These are phyloP conservation scores for Danio tinwini DNA, from an alignment of 2,797 vertebrate species.

Conservation along the genomic window DNA sequence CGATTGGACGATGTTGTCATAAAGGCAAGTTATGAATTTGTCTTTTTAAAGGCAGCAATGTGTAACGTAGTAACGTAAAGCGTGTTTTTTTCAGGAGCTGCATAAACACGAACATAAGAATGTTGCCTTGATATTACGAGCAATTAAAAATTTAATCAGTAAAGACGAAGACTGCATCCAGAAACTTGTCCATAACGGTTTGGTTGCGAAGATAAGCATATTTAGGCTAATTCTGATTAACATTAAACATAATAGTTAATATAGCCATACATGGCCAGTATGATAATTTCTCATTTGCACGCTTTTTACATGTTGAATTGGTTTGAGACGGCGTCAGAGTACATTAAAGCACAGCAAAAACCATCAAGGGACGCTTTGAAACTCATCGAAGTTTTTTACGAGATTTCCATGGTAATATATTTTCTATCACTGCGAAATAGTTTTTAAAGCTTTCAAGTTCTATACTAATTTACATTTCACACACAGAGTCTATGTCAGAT, in stretches of 20 bases:
- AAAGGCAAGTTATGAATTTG: slow-evolving; percentile 63
- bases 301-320: slow-evolving; percentile 79
- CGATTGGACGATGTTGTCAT: slow-evolving; percentile 75
- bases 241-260: not conserved
- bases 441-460: not conserved
- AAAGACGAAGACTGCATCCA: slow-evolving; percentile 66
- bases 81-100: slow-evolving; percentile 72
- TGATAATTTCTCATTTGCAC: not conserved
- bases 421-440: not conserved
- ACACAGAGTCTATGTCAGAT: slow-evolving; percentile 62
- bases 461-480: not conserved
- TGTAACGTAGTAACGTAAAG: too few species aligned
- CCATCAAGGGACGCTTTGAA: slow-evolving; percentile 58
- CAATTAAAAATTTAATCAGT: slow-evolving; percentile 75
- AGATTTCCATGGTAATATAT: slow-evolving; percentile 76
- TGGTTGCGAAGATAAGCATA: slow-evolving; percentile 84
- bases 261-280: too few species aligned
- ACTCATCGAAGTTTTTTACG: slow-evolving; percentile 79
- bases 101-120: slow-evolving; percentile 78
- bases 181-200: slow-evolving; percentile 76
- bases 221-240: not conserved
- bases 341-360: slow-evolving; percentile 63
- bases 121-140: slow-evolving; percentile 77
- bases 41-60: not conserved
- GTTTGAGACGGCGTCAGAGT: slow-evolving; percentile 76